A percentile compares a stretch with the other conserved stretches of the same genome.
Evolutionary conservation across 2,797 vertebrate species (phyloP).

Genomic region (Parambassis ranga): DNA sequence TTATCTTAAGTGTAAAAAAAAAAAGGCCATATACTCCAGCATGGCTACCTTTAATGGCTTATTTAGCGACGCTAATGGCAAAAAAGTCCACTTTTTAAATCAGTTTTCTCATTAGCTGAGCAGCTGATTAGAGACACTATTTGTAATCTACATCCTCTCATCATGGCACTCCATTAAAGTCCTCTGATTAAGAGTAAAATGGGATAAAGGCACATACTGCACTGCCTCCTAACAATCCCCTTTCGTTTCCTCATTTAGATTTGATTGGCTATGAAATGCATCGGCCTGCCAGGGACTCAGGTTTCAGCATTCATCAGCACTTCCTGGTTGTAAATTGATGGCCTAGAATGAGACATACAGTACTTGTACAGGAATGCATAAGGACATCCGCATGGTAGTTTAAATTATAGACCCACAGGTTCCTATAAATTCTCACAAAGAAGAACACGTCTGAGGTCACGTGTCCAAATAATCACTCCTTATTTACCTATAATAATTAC

Average conservation of each 20-base stretch:
- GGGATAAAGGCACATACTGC: constrained; percentile 62
- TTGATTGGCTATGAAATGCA: constrained; percentile 86
- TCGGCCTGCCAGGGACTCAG: constrained; percentile 77
- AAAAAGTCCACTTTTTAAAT: not conserved
- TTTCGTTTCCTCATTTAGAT: constrained; percentile 87
- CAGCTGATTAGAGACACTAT: constrained; percentile 77
- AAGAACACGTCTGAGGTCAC: no score
- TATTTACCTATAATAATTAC: no score
- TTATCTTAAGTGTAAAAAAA: not conserved
- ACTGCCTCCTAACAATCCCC: constrained; percentile 82
- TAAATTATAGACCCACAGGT: constrained; percentile 17
- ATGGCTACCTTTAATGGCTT: not conserved
- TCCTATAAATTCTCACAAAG: constrained; percentile 34
- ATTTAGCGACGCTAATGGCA: not conserved
- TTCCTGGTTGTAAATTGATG: constrained; percentile 78
- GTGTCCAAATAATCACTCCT: no score
- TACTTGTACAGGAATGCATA: constrained; percentile 13
- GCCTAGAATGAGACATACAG: constrained; percentile 37
- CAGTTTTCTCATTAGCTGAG: constrained; percentile 59
- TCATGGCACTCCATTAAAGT: constrained; percentile 72
- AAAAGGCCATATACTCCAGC: not conserved
- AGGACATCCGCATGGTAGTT: not conserved
- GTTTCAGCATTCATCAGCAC: constrained; percentile 84
- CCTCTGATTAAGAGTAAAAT: constrained; percentile 73
- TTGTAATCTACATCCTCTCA: constrained; percentile 68